Conservation (phyloP, 2,888 invertebrate species). For the Sinopyrophorus schimmeli region DNA sequence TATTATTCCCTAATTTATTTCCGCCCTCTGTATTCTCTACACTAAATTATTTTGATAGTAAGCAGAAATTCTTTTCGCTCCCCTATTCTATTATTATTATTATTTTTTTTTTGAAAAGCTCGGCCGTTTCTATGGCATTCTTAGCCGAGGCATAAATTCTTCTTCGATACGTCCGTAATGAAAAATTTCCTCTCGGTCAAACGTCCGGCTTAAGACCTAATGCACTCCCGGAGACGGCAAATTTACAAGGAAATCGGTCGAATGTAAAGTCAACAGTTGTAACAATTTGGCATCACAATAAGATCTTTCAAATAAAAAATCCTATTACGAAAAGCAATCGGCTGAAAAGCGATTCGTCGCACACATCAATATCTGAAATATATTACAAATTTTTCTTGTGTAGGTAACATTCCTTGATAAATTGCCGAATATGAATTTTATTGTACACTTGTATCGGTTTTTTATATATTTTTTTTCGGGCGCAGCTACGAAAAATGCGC, state of each 20-base stretch:
- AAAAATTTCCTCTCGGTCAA: slow-evolving; percentile 3
- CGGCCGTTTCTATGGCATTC: slow-evolving; percentile 2
- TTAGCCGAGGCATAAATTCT: slow-evolving; percentile 1
- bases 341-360: slow-evolving; percentile 19
- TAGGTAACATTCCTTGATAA: slow-evolving; percentile 20
- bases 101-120: too few species aligned
- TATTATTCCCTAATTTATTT: background rate
- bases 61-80: slow-evolving; percentile 1
- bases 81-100: too few species aligned
- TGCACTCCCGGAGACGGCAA: too few species aligned
- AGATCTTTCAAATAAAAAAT: slow-evolving; percentile 19
- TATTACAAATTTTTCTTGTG: slow-evolving; percentile 17
- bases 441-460: slow-evolving; percentile 11
- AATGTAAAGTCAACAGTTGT: slow-evolving; percentile 9
- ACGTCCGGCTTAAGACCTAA: slow-evolving; percentile 8
- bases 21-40: background rate
- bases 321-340: slow-evolving; percentile 19
- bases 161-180: slow-evolving; percentile 3
- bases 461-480: too few species aligned
- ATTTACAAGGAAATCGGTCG: slow-evolving; percentile 2
- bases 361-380: slow-evolving; percentile 19
- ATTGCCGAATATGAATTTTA: slow-evolving; percentile 21
- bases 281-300: slow-evolving; percentile 15
- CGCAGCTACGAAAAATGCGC: slow-evolving; percentile 13
- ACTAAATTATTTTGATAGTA: slow-evolving; percentile 11